A percentile compares a stretch with the other conserved stretches of the same genome.
These are phyloP conservation scores for Calcarius lapponicus DNA, from an alignment of 2,797 vertebrate species.

Conservation along the genomic window DNA sequence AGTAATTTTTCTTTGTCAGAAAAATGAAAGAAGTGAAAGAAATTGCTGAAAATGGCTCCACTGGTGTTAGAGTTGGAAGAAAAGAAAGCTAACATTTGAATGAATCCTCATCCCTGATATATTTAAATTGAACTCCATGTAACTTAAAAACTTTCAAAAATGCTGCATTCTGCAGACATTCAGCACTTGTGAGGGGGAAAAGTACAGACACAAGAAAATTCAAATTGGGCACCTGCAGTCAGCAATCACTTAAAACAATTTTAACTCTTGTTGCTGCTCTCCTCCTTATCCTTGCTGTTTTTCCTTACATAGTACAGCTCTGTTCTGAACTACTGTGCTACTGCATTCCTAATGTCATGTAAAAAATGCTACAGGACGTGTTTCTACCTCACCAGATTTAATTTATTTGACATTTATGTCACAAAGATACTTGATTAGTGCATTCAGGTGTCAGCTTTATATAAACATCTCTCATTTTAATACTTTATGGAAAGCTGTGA, in stretches of 20 bases:
- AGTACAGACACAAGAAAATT: neutral
- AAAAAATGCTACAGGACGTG: neutral
- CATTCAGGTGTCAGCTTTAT: neutral
- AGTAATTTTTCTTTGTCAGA: neutral
- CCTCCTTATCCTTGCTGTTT: neutral
- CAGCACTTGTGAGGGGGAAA: neutral
- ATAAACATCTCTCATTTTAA: neutral
- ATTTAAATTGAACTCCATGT: neutral
- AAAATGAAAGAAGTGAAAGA: neutral
- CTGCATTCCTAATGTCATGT: neutral
- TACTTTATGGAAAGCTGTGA: neutral
- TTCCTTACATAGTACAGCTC: neutral
- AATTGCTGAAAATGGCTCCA: neutral
- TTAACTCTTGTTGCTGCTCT: neutral
- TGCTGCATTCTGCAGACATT: neutral
- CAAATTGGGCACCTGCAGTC: neutral
- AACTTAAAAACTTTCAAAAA: slow-evolving; percentile 15
- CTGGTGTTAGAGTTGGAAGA: neutral
- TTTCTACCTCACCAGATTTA: neutral
- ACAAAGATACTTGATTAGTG: slow-evolving; percentile 3
- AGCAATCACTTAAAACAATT: neutral
- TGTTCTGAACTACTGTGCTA: neutral
- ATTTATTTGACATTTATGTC: slow-evolving; percentile 35
- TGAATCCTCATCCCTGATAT: neutral
- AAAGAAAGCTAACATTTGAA: neutral